These are phyloP conservation scores for Drosophila sordidapex DNA, from an alignment of 2,888 invertebrate genomes.

Conservation along the genomic window DNA sequence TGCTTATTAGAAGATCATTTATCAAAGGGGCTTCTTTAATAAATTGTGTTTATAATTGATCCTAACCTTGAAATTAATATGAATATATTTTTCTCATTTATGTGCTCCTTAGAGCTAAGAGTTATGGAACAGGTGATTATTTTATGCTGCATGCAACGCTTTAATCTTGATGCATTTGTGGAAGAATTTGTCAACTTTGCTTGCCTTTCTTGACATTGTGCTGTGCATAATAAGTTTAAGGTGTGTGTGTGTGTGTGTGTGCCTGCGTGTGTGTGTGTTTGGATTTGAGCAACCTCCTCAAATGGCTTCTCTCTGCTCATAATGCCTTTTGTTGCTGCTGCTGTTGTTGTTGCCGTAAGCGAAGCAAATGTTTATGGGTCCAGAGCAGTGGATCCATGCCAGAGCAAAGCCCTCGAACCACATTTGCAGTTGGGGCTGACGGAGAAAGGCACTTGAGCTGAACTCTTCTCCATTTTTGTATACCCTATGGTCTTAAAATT, in stretches of 20 bases:
- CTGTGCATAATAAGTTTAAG: slow-evolving; percentile 59
- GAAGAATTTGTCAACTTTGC: slow-evolving; percentile 34
- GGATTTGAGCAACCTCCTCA: slow-evolving; percentile 6
- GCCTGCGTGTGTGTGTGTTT: slow-evolving; percentile 6
- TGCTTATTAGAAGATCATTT: slow-evolving; percentile 11
- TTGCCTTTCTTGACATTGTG: slow-evolving; percentile 26
- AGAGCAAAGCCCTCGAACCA: slow-evolving; percentile 25
- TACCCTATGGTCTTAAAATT: slow-evolving; percentile 15
- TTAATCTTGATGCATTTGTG: slow-evolving; percentile 1
- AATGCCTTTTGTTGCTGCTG: slow-evolving; percentile 29
- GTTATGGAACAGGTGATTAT: neutral
- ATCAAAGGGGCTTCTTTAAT: neutral
- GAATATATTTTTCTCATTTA: neutral
- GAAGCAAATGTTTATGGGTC: slow-evolving; percentile 42
- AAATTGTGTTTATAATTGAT: neutral
- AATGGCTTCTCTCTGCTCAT: slow-evolving; percentile 43
- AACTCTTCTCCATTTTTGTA: slow-evolving; percentile 25
- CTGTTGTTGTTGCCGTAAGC: slow-evolving; percentile 33
- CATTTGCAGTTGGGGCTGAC: slow-evolving; percentile 31
- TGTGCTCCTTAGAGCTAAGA: neutral
- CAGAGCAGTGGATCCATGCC: slow-evolving; percentile 51
- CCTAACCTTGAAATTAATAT: neutral
- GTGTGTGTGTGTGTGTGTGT: slow-evolving; percentile 9
- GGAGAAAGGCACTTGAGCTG: slow-evolving; percentile 75
- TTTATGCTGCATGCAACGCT: neutral